Base-by-base conservation (phyloP, 2,888 invertebrate genomes). In the Tipula helvola region DNA sequence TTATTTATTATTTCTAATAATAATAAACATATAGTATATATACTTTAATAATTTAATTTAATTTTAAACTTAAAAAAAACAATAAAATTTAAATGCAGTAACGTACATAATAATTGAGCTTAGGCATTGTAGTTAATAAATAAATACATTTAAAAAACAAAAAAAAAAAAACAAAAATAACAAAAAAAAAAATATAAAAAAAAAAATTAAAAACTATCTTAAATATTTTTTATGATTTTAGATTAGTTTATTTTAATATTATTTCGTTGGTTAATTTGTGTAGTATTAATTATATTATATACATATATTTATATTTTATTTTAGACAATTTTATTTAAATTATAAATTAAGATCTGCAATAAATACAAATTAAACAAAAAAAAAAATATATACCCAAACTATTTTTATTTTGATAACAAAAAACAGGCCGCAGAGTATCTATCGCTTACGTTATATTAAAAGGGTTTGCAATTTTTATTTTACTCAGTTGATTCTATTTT, bases 101-200 rank as follows among this genome's bases (percentile, higher is more conserved):
- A 85, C 85, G 85, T 85, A 85, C 85, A 85, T 42, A 42, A 85
- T 84, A 84, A 84, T 39, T 84, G 84, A 84, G 85, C 85, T 85
- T 85, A 85, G 85, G 85, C 85, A 42, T 85, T 85, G 85, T 85
- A 85, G 85, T 85, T 85, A 85, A 42, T 85, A 85, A 39, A 39
- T 39, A 84, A 84, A 84, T 71, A 71, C 71, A 84, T 84, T 84
- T 84, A 84, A 84, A 84, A 84, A 84, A 83, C 10, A 84, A 39
- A 84, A 39, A 13, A 71, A 84, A 84, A 84, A 84, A 39, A 2
- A 83, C 3, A 36, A n/a, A 85, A 85, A 18, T n/a, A n/a, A 41
- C 7, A 47, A 86, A 47, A 47, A 86, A 47, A 86, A 47, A 47
- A 36, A 44, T 44, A 44, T 28, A 44, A 42, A 28, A 86, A 42